These are phyloP conservation scores for Actinernus sp. DNA, from an alignment of 92 coral and sea anemone genomes.

Conservation along the genomic window DNA sequence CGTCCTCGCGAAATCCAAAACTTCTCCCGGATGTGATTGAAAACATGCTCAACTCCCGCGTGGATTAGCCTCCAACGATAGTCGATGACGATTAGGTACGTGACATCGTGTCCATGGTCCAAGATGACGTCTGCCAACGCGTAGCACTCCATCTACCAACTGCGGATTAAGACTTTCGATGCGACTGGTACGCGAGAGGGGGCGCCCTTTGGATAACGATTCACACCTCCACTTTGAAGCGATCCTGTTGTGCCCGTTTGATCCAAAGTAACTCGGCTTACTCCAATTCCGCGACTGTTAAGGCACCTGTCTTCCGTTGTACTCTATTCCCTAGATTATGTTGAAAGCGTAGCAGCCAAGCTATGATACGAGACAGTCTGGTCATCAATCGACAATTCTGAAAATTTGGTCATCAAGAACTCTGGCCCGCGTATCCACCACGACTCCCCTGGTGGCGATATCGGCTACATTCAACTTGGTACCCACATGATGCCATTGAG, in stretches of 20 bases:
- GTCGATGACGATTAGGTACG: constrained; percentile 29
- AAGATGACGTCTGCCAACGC: constrained; percentile 41
- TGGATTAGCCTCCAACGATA: constrained; percentile 37
- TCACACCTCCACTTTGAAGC: constrained; percentile 12
- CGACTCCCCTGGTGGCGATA: constrained; percentile 31
- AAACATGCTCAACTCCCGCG: constrained; percentile 54
- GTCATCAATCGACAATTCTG: constrained; percentile 50
- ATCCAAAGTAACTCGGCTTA: constrained; percentile 36
- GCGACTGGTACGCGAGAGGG: constrained; percentile 28
- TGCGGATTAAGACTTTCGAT: constrained; percentile 43
- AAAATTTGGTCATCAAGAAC: constrained; percentile 9
- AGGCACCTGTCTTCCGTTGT: constrained; percentile 3
- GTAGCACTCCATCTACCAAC: constrained; percentile 24
- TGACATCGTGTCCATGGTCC: constrained; percentile 33
- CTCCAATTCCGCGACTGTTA: constrained; percentile 16
- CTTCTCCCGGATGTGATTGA: constrained; percentile 34
- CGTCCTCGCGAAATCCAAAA: constrained; percentile 49
- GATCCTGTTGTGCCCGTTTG: constrained; percentile 18
- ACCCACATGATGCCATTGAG: constrained; percentile 42
- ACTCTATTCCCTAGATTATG: constrained; percentile 19
- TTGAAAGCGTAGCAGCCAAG: constrained; percentile 21
- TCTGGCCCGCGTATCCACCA: constrained; percentile 18
- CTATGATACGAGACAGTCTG: constrained; percentile 35
- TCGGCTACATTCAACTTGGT: constrained; percentile 49
- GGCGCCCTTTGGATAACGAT: constrained; percentile 20